Conservation (phyloP, 2,888 invertebrate genomes). For the Matsumyia berberina region DNA sequence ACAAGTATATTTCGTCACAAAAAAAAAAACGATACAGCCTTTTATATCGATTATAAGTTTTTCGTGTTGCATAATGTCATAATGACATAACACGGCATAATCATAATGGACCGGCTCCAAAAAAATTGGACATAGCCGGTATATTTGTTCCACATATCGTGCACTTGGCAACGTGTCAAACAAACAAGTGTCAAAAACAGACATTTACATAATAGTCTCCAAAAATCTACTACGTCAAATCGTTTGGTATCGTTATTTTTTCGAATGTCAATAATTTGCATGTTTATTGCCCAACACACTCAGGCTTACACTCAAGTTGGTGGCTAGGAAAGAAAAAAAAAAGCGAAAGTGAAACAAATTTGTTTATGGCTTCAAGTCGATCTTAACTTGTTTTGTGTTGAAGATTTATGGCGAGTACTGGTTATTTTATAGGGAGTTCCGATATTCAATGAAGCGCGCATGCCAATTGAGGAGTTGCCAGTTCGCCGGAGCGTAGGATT, state of each 20-base stretch:
- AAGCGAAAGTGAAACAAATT: constrained; percentile 59
- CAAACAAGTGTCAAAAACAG: constrained; percentile 27
- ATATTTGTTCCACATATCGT: constrained; percentile 42
- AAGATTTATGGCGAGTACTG: constrained; percentile 19
- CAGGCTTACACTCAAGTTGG: constrained; percentile 1
- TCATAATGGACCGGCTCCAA: constrained; percentile 48
- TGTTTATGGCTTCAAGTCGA: constrained; percentile 9
- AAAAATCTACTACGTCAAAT: constrained; percentile 1
- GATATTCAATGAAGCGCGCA: constrained; percentile 27
- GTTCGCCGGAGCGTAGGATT: constrained; percentile 4
- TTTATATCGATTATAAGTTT: constrained; percentile 45
- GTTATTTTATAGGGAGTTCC: constrained; percentile 3
- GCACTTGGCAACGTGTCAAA: constrained; percentile 21
- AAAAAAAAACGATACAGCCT: neutral
- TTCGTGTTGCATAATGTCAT: constrained; percentile 43
- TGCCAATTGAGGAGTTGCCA: constrained; percentile 6
- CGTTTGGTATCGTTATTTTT: constrained; percentile 30
- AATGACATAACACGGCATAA: constrained; percentile 57
- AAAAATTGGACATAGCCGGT: constrained; percentile 41
- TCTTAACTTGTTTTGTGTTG: constrained; percentile 4
- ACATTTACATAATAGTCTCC: constrained; percentile 42
- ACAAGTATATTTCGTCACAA: constrained; percentile 40
- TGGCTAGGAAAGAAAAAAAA: constrained; percentile 18
- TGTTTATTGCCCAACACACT: constrained; percentile 34
- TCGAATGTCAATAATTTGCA: constrained; percentile 25